phyloP scores from a whole-genome alignment of 2,888 invertebrate species.

The Sphecodes monilicornis region DNA sequence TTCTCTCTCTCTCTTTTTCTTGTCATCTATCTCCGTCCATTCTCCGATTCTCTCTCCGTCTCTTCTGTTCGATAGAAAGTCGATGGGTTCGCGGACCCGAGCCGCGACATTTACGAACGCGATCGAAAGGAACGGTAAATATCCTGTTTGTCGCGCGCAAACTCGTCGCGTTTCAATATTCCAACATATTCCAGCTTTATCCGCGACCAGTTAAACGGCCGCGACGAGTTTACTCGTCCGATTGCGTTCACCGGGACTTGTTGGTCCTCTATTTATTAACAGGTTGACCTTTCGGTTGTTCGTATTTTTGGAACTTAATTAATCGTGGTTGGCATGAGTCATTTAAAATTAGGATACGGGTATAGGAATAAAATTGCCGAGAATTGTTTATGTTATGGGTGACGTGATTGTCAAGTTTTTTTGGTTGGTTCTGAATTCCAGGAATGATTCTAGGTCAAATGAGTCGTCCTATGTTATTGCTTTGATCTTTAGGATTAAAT shows the following conservation, averaged over 20 bases:
- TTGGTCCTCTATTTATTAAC: neutral
- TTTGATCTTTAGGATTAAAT: neutral
- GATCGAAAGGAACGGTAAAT: slow-evolving; percentile 49
- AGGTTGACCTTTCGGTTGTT: neutral
- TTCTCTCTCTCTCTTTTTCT: neutral
- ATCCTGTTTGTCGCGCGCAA: slow-evolving; percentile 20
- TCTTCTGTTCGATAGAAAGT: slow-evolving; percentile 49
- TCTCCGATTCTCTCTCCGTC: slow-evolving; percentile 1
- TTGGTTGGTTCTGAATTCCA: neutral
- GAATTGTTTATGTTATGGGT: too few relatives aligned
- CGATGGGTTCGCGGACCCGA: slow-evolving; percentile 30
- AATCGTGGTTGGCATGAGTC: too few relatives aligned
- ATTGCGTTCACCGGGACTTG: neutral
- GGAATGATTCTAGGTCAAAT: neutral
- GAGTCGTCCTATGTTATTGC: neutral
- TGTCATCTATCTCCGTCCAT: neutral
- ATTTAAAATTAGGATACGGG: too few relatives aligned
- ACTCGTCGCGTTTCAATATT: slow-evolving; percentile 5
- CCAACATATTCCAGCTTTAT: neutral
- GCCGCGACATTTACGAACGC: slow-evolving; percentile 54
- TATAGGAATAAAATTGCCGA: too few relatives aligned
- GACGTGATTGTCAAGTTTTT: neutral
- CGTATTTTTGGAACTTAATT: neutral
- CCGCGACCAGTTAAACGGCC: neutral
- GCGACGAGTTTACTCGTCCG: neutral